A percentile compares a stretch with the other conserved stretches of the same genome.
These are phyloP conservation scores for Thryonomys swinderianus DNA, from an alignment of 2,113 vertebrate genomes.

Conservation along the genomic window DNA sequence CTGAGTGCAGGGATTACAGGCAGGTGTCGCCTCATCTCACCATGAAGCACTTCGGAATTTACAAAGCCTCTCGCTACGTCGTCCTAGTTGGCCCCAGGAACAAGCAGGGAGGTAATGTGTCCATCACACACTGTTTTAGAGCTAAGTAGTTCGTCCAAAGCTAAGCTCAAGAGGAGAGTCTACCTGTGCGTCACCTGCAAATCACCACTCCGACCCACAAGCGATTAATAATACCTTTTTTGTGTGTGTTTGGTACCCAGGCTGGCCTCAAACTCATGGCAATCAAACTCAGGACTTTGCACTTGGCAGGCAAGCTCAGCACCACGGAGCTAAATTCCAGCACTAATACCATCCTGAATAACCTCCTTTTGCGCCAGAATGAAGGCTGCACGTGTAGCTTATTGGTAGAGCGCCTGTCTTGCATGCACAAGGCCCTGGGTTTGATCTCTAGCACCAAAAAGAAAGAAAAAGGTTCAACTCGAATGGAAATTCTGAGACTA, in stretches of 20 bases:
- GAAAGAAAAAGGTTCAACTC: not conserved
- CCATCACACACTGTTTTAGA: not conserved
- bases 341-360: too few species aligned
- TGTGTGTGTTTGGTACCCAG: too few species aligned
- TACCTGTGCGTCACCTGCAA: not conserved
- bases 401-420: not conserved
- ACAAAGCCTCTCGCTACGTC: not conserved
- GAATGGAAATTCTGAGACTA: conserved; percentile 14
- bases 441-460: not conserved
- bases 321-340: too few species aligned
- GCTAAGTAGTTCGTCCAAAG: conserved; percentile 6
- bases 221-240: not conserved
- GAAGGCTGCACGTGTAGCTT: not conserved
- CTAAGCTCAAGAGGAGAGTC: not conserved
- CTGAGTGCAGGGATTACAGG: not conserved
- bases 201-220: not conserved
- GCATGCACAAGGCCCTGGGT: not conserved
- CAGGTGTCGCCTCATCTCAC: not conserved
- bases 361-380: conserved; percentile 38
- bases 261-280: too few species aligned
- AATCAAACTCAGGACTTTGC: too few species aligned
- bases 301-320: too few species aligned
- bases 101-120: not conserved
- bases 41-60: conserved; percentile 3
- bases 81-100: not conserved